Evolutionary conservation across 2,888 invertebrate species (phyloP), one percentile per base, ranked within the genome.

Genomic region (Apomyelois bistriatella): DNA sequence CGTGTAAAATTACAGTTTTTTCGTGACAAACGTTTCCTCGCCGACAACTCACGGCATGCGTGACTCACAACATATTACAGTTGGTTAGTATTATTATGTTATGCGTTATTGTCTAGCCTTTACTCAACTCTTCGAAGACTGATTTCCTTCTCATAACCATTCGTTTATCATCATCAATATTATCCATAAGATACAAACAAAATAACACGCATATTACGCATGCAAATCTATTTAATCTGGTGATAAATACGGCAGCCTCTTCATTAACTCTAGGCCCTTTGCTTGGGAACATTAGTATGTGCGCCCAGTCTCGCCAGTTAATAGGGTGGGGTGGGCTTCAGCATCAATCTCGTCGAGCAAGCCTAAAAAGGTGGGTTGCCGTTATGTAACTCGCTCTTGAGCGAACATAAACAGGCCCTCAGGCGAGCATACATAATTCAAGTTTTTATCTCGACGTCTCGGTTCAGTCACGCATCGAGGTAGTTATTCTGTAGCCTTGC

Each of bases 11-110:
- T 70, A 72, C 70, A 68, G 68, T 13, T 75, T 74, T 78, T 74
- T 79, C 75, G 77, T 83, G 79, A 77, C 79, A 76, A 80, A 74
- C 70, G 66, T 76, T 80, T 80, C 76, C 76, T 76, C 68, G 62
- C 60, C 67, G 66, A 73, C 70, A 71, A 71, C 79, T 77, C 79
- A 50, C 66, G 75, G 72, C 70, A 77, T 72, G 74, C 73, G 72
- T 84, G 84, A 85, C 76, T 84, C 81, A 82, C 65, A 63, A 16
- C 32, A 40, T 22, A 41, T 32, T 66, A 68, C 5, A 22, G 22
- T 74, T 76, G 64, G 59, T 72, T 76, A 68, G 74, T 79, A 76
- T 74, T 75, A 72, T 50, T 32, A 41, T 30, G 22, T 28, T 22
- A 57, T 58, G 71, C 70, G 65, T 66, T 70, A 72, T 76, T 77